Evolutionary conservation across 2,888 invertebrate genomes (phyloP).

Genomic region (Tetanocera ferruginea): DNA sequence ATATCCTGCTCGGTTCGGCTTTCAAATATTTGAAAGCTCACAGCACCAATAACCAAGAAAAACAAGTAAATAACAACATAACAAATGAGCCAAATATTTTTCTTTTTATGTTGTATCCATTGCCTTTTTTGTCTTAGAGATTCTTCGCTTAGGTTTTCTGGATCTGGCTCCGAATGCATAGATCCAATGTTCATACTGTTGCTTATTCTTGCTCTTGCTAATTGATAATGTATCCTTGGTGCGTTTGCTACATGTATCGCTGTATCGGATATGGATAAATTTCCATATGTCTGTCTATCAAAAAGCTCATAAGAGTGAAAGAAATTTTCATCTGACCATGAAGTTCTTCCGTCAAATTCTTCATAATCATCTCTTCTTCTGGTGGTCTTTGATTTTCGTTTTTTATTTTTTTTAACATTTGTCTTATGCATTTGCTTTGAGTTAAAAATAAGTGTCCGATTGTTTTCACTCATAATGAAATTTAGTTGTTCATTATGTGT

Average conservation of each 20-base stretch:
- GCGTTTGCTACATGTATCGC: slow-evolving; percentile 36
- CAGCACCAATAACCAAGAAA: slow-evolving; percentile 77
- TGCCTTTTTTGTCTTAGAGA: background rate
- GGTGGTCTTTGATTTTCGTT: background rate
- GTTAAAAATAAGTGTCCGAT: no score
- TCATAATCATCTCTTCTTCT: no score
- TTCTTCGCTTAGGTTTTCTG: background rate
- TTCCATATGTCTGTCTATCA: background rate
- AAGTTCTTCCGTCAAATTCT: background rate
- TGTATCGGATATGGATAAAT: slow-evolving; percentile 48
- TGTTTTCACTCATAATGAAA: no score
- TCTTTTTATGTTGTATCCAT: background rate
- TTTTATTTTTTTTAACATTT: no score
- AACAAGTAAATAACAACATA: slow-evolving; percentile 75
- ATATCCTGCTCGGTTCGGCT: slow-evolving; percentile 75
- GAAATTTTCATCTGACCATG: background rate
- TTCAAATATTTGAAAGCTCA: slow-evolving; percentile 79
- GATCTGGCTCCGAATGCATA: slow-evolving; percentile 10
- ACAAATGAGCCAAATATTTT: slow-evolving; percentile 67
- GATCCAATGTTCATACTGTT: slow-evolving; percentile 44
- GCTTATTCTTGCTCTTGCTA: slow-evolving; percentile 48
- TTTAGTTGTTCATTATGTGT: no score
- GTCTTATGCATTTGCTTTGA: no score
- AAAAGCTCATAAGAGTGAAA: background rate
- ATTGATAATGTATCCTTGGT: slow-evolving; percentile 42